Percentiles rank a stretch among this genome's conserved stretches.
These are phyloP conservation scores for Alouatta palliata DNA, from an alignment of 2,113 vertebrate species.

Conservation along the genomic window DNA sequence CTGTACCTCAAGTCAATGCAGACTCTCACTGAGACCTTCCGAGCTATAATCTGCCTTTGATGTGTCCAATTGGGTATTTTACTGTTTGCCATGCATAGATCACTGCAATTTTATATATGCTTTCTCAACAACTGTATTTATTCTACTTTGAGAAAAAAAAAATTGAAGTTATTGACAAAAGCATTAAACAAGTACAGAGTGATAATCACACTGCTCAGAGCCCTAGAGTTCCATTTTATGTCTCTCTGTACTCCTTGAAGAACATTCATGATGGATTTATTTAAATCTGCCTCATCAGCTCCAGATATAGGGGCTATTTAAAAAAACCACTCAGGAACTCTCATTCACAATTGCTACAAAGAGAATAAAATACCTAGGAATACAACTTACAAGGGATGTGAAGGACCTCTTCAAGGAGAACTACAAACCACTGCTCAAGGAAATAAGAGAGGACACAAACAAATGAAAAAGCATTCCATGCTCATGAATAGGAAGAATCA, in stretches of 20 bases:
- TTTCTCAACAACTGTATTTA: constrained; percentile 30
- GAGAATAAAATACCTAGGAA: too few species aligned
- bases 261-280: not conserved
- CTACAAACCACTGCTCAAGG: too few species aligned
- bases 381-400: too few species aligned
- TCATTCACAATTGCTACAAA: too few species aligned
- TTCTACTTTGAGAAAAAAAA: constrained; percentile 33
- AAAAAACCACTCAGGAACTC: constrained; percentile 5
- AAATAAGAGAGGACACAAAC: too few species aligned
- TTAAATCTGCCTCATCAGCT: constrained; percentile 22
- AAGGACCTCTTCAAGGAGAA: too few species aligned
- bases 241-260: not conserved
- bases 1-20: not conserved
- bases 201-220: not conserved
- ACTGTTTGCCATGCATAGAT: not conserved
- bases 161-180: not conserved
- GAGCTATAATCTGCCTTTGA: not conserved
- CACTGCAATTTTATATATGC: not conserved
- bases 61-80: not conserved
- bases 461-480: too few species aligned
- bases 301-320: not conserved
- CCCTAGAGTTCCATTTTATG: not conserved
- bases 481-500: too few species aligned
- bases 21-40: not conserved
- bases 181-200: not conserved